A percentile compares a stretch with the other conserved stretches of the same genome.
Conservation (phyloP, 2,113 vertebrate species). For the Antennarius striatus region DNA sequence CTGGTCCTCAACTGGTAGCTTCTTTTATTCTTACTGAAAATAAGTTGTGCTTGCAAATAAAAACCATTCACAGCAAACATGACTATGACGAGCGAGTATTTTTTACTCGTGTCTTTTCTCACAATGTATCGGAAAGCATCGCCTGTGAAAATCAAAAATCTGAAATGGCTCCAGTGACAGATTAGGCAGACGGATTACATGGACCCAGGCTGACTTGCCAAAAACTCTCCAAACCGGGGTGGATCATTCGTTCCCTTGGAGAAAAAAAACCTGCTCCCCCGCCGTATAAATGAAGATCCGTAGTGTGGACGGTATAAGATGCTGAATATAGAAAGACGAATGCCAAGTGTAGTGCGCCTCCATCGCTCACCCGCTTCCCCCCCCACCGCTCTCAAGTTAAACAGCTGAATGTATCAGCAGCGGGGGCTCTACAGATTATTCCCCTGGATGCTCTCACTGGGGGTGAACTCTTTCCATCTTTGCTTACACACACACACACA, state of each 20-base stretch:
- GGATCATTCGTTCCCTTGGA: constrained; percentile 35
- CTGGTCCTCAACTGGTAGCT: too few relatives aligned
- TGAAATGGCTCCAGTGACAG: constrained; percentile 39
- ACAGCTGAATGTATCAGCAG: too few relatives aligned
- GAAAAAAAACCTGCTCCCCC: constrained; percentile 15
- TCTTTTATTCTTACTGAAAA: too few relatives aligned
- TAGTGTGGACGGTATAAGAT: constrained; percentile 3
- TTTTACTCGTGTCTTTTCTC: neutral
- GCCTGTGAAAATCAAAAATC: constrained; percentile 28
- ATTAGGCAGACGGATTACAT: constrained; percentile 61
- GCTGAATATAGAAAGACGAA: constrained; percentile 28
- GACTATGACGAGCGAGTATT: neutral
- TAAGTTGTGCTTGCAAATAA: too few relatives aligned
- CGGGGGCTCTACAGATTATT: too few relatives aligned
- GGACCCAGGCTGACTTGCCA: constrained; percentile 36
- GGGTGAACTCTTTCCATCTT: too few relatives aligned
- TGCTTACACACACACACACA: constrained; percentile 3
- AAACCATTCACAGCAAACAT: too few relatives aligned
- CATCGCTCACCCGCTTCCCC: too few relatives aligned
- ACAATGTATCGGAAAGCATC: constrained; percentile 4
- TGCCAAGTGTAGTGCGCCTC: constrained; percentile 17
- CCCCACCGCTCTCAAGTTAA: too few relatives aligned
- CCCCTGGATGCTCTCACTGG: too few relatives aligned
- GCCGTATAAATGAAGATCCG: constrained; percentile 9
- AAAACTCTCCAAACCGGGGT: constrained; percentile 24